Evolutionary conservation across 2,113 vertebrate genomes (phyloP), one percentile per base, ranked within the genome.

Genomic region (Vimba vimba): DNA sequence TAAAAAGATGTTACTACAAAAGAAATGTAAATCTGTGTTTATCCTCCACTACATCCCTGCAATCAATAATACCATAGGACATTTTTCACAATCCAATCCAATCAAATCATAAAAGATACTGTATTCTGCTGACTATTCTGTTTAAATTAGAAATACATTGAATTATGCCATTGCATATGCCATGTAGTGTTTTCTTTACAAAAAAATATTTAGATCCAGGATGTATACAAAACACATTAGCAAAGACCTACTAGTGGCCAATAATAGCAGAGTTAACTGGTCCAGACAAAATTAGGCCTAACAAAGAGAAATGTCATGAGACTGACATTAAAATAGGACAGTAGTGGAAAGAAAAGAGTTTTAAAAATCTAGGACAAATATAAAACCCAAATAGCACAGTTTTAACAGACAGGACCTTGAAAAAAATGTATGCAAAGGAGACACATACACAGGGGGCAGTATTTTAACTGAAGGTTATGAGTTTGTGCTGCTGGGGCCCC

Each of bases 361-460:
- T 30, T 4, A 19, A 21, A 30, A 64, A 59, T 43, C 30, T 73
- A 71, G 81, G 81, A 73, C 81, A 73, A 57, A 83, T 39, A 83
- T 39, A 71, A 73, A 59, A 83, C 81, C 81, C 47, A 83, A 73
- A 83, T 83, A 83, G 66, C 33, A 73, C 47, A 4, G 10, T 30
- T 86, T 75, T 30, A 39, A 27, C 66, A 74, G 59, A 52, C 57
- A 82, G 47, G 84, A 64, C 81, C 59, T 77, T 86, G 79, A 82
- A 43, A 62, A 62, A 79, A 82, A 82, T 55, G 55, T 52, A 76
- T 36, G 79, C 45, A 76, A 86, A 82, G 71, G 79, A 62, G 62
- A 68, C 15, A 39, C 25, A 79, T 55, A 76, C 71, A 45, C 69
- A 77, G 27, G 47, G 59, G 79, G 73, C 27, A 68, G 71, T 77